Percentiles rank a stretch among this genome's conserved stretches.
Conservation (phyloP, 2,797 vertebrate genomes). For the Vireo griseus region DNA sequence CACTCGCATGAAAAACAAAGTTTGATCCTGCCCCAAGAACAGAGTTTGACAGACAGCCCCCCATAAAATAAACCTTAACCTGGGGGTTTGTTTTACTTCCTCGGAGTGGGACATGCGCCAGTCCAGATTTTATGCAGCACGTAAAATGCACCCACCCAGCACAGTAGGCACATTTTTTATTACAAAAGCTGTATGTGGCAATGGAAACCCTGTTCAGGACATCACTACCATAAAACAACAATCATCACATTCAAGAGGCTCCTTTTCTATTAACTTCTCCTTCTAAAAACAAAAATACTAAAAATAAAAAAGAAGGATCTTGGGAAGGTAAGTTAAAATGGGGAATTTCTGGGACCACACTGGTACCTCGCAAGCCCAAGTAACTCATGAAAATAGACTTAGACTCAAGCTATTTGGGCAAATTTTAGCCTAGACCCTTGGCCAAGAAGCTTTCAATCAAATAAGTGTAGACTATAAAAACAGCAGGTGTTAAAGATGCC, state of each 20-base stretch:
- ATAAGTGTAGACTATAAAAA: not conserved
- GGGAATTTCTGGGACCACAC: not conserved
- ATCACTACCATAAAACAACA: not conserved
- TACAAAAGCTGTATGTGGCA: not conserved
- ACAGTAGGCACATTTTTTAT: not conserved
- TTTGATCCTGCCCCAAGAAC: not conserved
- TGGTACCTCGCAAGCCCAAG: not conserved
- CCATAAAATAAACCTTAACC: not conserved
- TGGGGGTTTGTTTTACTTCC: not conserved
- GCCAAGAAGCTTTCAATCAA: not conserved
- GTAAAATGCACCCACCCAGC: not conserved
- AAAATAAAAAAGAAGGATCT: not conserved
- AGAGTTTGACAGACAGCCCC: not conserved
- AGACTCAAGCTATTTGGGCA: not conserved
- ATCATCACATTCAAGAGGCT: not conserved
- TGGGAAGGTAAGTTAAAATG: not conserved
- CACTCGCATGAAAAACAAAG: not conserved
- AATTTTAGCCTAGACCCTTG: not conserved
- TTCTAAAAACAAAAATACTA: not conserved
- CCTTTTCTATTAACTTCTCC: not conserved
- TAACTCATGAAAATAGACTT: not conserved
- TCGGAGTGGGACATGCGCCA: not conserved
- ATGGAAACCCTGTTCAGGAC: not conserved
- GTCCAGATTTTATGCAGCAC: not conserved
- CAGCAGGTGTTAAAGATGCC: not conserved